These are phyloP conservation scores for Phymatocera aterrima DNA, from an alignment of 2,888 invertebrate species.

Conservation along the genomic window DNA sequence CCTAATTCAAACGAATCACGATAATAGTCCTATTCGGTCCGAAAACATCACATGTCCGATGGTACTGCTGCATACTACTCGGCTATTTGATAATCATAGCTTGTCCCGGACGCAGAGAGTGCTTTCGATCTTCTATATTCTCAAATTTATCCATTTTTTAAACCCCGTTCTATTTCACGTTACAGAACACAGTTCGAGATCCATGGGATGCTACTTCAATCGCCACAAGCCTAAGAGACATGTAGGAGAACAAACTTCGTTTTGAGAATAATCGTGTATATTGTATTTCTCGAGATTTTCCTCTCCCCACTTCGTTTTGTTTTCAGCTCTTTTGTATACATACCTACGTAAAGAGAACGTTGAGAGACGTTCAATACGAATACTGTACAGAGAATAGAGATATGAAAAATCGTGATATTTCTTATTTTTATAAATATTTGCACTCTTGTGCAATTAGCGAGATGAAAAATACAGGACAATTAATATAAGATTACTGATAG, in stretches of 20 bases:
- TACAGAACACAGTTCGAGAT: constrained; percentile 24
- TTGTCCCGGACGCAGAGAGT: constrained; percentile 5
- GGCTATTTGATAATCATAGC: neutral
- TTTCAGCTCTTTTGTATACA: no score
- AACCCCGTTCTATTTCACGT: neutral
- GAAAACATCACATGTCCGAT: neutral
- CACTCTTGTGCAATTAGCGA: constrained; percentile 43
- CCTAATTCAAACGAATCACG: neutral
- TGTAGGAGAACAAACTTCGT: constrained; percentile 10
- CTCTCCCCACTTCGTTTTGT: no score
- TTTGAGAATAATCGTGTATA: neutral
- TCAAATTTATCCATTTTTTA: neutral
- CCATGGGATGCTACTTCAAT: constrained; percentile 14
- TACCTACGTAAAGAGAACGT: no score
- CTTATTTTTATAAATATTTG: constrained; percentile 51
- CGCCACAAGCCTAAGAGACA: constrained; percentile 6
- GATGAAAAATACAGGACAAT: constrained; percentile 47
- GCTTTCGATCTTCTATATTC: neutral
- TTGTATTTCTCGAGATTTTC: no score
- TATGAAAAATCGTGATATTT: neutral
- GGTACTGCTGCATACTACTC: neutral
- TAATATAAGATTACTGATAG: constrained; percentile 52
- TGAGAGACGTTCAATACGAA: neutral
- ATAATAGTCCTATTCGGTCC: neutral
- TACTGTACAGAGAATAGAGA: no score